phyloP scores from a whole-genome alignment of 2,113 vertebrate species.

The Cryptomyrus ogoouensis region DNA sequence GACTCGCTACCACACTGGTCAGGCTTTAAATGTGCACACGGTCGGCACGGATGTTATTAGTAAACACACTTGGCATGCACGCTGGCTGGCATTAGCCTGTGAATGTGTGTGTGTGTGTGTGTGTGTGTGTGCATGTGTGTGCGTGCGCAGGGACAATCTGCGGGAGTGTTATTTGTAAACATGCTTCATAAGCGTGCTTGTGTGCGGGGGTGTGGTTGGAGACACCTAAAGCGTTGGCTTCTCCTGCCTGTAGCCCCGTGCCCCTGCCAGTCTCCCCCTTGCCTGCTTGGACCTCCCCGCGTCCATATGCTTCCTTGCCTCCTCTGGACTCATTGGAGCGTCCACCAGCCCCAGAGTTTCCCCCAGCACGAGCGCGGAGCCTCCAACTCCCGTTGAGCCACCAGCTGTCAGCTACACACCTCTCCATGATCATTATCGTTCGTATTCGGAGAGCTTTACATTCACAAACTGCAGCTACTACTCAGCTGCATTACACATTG shows the following conservation, averaged over 20 bases:
- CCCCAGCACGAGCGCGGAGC: constrained; percentile 25
- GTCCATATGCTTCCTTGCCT: constrained; percentile 26
- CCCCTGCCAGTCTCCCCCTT: neutral
- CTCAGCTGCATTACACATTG: neutral
- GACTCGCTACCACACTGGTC: neutral
- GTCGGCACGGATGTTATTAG: neutral
- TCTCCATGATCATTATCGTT: constrained; percentile 34
- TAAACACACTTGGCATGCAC: neutral
- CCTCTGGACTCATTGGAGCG: constrained; percentile 24
- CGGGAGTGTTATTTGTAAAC: constrained; percentile 2
- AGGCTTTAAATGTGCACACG: neutral
- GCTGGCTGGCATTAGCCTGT: neutral
- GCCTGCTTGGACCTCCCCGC: neutral
- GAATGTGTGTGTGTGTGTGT: neutral
- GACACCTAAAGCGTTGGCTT: neutral
- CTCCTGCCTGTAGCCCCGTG: neutral
- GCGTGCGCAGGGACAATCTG: neutral
- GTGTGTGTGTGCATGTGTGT: neutral
- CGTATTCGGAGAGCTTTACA: constrained; percentile 20
- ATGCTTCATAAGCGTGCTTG: neutral
- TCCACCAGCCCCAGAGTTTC: constrained; percentile 20
- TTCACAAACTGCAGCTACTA: constrained; percentile 5
- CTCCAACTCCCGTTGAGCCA: constrained; percentile 38
- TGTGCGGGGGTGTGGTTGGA: constrained; percentile 1
- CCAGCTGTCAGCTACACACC: constrained; percentile 43